Evolutionary conservation across 2,797 vertebrate species (phyloP).

Genomic region (Phalanger gymnotis): DNA sequence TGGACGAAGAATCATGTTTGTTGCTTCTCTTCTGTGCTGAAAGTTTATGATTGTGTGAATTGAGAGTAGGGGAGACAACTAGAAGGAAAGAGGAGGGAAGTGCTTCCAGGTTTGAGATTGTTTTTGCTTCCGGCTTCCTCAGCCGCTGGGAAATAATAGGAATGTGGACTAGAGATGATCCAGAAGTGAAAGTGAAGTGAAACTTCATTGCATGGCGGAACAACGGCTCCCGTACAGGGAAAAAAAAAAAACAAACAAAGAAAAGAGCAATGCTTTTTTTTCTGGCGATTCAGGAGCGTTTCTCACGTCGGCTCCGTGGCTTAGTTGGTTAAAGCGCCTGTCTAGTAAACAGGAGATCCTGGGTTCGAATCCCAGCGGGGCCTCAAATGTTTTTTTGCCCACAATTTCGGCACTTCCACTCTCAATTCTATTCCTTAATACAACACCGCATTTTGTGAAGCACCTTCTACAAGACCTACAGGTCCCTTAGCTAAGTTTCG

Average conservation of each 20-base stretch:
- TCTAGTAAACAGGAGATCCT: constrained; percentile 83
- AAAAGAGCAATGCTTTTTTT: background rate
- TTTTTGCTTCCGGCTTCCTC: background rate
- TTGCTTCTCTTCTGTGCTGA: background rate
- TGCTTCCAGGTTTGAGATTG: background rate
- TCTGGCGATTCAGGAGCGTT: rapidly evolving
- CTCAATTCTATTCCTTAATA: background rate
- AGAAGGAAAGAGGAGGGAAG: background rate
- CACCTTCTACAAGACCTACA: background rate
- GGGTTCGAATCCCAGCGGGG: constrained; percentile 79
- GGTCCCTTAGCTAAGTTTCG: background rate
- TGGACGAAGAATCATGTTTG: background rate
- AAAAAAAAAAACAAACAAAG: too few species aligned
- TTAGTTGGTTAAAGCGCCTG: constrained; percentile 80
- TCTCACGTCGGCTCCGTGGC: constrained; percentile 70
- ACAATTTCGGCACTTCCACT: background rate
- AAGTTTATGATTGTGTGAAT: background rate
- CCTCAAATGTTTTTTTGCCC: background rate
- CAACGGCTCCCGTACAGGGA: background rate
- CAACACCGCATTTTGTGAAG: background rate
- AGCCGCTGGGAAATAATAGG: background rate
- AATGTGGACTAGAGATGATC: background rate
- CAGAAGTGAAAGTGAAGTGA: background rate
- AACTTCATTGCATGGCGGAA: background rate
- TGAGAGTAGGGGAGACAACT: background rate